phyloP scores from a whole-genome alignment of 2,888 invertebrate genomes.

The Chromoteleia sp. region DNA sequence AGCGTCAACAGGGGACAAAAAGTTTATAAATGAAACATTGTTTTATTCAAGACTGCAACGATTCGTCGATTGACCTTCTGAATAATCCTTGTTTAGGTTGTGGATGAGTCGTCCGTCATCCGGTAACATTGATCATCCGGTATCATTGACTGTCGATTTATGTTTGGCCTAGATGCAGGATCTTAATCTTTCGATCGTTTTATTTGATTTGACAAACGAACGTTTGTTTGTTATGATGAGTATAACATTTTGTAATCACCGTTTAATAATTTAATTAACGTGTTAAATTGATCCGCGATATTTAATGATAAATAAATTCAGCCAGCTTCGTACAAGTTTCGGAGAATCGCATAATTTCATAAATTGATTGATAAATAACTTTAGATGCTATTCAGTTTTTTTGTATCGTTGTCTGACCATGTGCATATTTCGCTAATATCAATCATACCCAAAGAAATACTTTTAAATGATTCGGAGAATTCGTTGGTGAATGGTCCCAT shows the following conservation, averaged over 20 bases:
- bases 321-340: slow-evolving; percentile 13
- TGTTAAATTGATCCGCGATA: too few species aligned
- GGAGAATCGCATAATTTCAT: slow-evolving; percentile 50
- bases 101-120: slow-evolving; percentile 40
- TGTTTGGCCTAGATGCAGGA: slow-evolving; percentile 18
- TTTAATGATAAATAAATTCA: neutral
- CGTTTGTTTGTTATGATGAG: too few species aligned
- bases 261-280: too few species aligned
- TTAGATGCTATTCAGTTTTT: slow-evolving; percentile 38
- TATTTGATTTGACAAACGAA: neutral
- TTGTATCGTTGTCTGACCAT: slow-evolving; percentile 32
- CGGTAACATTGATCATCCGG: slow-evolving; percentile 41
- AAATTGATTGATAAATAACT: slow-evolving; percentile 44
- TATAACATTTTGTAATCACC: too few species aligned
- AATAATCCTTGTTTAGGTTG: slow-evolving; percentile 20
- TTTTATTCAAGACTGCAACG: neutral
- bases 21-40: neutral
- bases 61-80: slow-evolving; percentile 45
- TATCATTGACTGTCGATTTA: slow-evolving; percentile 36
- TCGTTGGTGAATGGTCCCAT: slow-evolving; percentile 63
- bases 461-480: slow-evolving; percentile 64
- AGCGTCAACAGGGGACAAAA: too few species aligned
- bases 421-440: slow-evolving; percentile 61
- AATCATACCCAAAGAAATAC: slow-evolving; percentile 57
- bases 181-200: slow-evolving; percentile 2